Conservation (phyloP, 2,113 vertebrate genomes). For the Ptilonorhynchus violaceus region DNA sequence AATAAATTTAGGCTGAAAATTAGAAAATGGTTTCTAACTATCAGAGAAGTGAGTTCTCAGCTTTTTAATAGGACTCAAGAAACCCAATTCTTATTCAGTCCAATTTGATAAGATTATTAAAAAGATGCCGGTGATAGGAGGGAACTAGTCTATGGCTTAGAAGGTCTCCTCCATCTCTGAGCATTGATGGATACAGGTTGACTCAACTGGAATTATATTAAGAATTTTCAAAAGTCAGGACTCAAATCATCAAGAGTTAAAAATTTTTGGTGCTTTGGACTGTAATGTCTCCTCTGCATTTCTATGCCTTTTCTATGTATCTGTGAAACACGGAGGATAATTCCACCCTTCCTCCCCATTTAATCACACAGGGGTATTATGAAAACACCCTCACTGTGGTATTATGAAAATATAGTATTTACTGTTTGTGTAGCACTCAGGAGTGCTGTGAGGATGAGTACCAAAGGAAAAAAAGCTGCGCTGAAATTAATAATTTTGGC, state of each 20-base stretch:
- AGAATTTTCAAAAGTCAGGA: background rate
- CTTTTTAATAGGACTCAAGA: conserved; percentile 25
- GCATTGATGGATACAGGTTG: background rate
- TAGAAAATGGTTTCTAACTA: conserved; percentile 40
- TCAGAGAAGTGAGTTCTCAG: background rate
- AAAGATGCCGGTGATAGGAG: conserved; percentile 8
- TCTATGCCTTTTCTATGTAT: background rate
- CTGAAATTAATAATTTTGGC: conserved; percentile 60
- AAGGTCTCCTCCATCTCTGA: background rate
- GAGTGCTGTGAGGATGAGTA: conserved; percentile 57
- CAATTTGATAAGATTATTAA: conserved; percentile 34
- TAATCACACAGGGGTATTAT: background rate
- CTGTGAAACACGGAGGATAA: background rate
- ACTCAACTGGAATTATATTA: background rate
- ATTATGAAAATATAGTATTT: conserved; percentile 49
- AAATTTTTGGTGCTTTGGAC: background rate
- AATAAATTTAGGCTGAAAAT: conserved; percentile 60
- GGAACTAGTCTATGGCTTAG: background rate
- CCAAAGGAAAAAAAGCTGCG: conserved; percentile 7
- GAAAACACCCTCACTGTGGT: conserved; percentile 4
- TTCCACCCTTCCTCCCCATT: background rate
- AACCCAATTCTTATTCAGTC: conserved; percentile 22
- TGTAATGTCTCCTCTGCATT: background rate
- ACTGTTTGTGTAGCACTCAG: conserved; percentile 24
- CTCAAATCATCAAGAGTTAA: background rate